Evolutionary conservation across 2,797 vertebrate genomes (phyloP), one percentile per base, ranked within the genome.

Genomic region (Pangasius macronema): DNA sequence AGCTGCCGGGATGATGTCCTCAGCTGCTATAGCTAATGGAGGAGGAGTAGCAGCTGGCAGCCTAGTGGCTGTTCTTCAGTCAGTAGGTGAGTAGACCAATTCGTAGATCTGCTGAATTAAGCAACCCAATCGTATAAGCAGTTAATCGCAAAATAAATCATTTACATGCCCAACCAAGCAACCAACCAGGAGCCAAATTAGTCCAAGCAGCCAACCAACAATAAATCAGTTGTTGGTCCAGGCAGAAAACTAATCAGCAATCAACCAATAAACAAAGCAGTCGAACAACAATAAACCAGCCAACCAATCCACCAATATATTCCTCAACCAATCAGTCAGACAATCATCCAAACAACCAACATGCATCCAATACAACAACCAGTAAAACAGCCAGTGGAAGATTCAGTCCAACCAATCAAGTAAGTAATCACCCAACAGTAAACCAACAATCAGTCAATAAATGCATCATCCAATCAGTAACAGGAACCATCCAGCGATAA

Each of bases 1-100:
- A 1, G 91, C 53, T 8, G 88, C 91, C 14, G 22, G 88, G 20
- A 89, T 92, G 90, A 92, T 92, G 91, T 92, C 91, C 27, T 81
- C 87, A 36, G 90, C 87, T 30, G 91, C 91, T n/a, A 8, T 90
- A 9, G 85, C 89, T 51, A 90, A 68, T 7, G 89, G 91, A 1
- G 91, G 90, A 3, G 90, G 55, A 5, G 88, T 92, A 14, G 90
- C 86, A 27, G 90, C 88, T 0, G 90, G 91, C 55, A 87, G 88
- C 87, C 18, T 91, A 22, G 88, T 92, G 46, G 86, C 91, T 6
- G 1, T 87, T 22, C 91, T 92, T 24, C 91, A 92, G 67, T 91
- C 91, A 22, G 87, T 86, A 57, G 91, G 89, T 92, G 53, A 63
- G 63, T 39, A 7, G 36, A 8, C 1, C 13, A 20, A 6, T 63